Percentiles rank a stretch among this genome's conserved stretches.
phyloP scores from a whole-genome alignment of 2,888 invertebrate species.

The Pemphredon lugubris region DNA sequence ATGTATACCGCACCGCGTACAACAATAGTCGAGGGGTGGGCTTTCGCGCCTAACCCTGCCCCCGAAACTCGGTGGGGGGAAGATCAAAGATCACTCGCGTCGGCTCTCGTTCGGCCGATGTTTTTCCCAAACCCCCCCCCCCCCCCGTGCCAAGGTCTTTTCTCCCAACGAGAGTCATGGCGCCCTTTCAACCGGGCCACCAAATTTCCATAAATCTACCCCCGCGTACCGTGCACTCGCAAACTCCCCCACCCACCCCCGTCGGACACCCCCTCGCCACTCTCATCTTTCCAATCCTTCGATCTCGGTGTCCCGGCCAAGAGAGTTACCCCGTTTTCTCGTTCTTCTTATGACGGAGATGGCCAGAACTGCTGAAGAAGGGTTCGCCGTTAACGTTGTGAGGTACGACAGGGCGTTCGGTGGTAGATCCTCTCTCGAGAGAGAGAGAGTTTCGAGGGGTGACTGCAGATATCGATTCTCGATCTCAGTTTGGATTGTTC shows the following conservation, averaged over 20 bases:
- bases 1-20: conserved; percentile 29
- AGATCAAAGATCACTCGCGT: conserved; percentile 62
- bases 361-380: background rate
- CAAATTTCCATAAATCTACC: conserved; percentile 67
- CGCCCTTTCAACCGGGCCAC: conserved; percentile 52
- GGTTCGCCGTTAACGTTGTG: background rate
- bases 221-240: too few relatives aligned
- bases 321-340: conserved; percentile 1
- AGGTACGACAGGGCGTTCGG: too few relatives aligned
- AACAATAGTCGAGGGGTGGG: conserved; percentile 53
- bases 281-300: conserved; percentile 18
- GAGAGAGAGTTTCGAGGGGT: too few relatives aligned
- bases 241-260: background rate
- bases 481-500: background rate
- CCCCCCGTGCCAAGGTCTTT: conserved; percentile 15
- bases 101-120: conserved; percentile 43
- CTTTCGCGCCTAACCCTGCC: conserved; percentile 48
- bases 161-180: conserved; percentile 45
- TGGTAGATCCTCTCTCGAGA: too few relatives aligned
- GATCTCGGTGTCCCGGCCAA: conserved; percentile 8
- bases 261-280: conserved; percentile 4
- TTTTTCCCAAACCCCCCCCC: conserved; percentile 46
- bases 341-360: background rate
- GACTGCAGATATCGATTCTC: background rate
- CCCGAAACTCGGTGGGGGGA: conserved; percentile 33